Base-by-base conservation (phyloP, 2,888 invertebrate genomes). In the Hydrotaea cyrtoneurina region DNA sequence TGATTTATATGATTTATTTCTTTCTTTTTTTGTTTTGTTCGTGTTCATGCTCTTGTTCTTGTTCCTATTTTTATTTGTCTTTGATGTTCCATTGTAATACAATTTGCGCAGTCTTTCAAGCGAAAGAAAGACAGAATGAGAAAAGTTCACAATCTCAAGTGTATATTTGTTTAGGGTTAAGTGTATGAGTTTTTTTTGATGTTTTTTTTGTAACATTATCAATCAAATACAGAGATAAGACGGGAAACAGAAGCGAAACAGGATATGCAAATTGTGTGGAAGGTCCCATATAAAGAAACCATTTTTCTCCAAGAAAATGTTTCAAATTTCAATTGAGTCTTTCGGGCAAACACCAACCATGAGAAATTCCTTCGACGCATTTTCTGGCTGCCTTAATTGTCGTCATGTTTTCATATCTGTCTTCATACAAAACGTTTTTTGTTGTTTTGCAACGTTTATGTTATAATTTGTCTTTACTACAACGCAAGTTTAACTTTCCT, bases 121-220 rank as follows among this genome's bases (percentile, higher is more conserved):
- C 26, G 53, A 31, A 72, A n/a, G 31, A 31, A 2, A 31, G 31
- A 31, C 3, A 31, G 31, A 31, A 31, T 31, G n/a, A 46, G 15
- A 62, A 10, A 19, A n/a, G 13, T 59, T n/a, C 21, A 53, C 72
- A 50, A 76, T 76, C 75, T 85, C 85, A 85, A 85, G 85, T 85
- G 82, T 85, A 79, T 31, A 69, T 85, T 85, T 85, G 77, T 78
- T 85, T 82, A 82, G 80, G 78, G 57, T 80, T n/a, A 62, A 80
- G 77, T 26, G 50, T 75, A 57, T 39, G 71, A 62, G 50, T 83
- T 59, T 80, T 71, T 66, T 77, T 31, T n/a, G n/a, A n/a, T n/a
- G 31, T 55, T 31, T 31, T 83, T 87, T 87, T 88, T 87, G 73
- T 17, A 80, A 80, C 75, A 74, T 69, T 46, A 69, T 66, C 69